These are phyloP conservation scores for Lemur catta DNA, from an alignment of 2,797 vertebrate genomes.

Conservation along the genomic window DNA sequence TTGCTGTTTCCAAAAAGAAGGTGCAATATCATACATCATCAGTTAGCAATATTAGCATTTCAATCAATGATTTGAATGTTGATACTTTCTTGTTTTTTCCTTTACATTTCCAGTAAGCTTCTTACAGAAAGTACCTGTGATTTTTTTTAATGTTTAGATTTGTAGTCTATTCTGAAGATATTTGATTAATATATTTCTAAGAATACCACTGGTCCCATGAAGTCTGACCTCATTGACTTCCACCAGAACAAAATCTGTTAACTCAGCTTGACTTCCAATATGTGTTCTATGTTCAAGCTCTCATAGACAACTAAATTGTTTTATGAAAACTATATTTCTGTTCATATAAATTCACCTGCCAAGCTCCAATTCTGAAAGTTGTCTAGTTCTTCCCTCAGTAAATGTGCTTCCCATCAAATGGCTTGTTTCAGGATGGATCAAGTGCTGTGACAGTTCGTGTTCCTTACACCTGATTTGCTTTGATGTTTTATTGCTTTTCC, in stretches of 20 bases:
- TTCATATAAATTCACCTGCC: slow-evolving; percentile 61
- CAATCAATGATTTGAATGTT: slow-evolving; percentile 70
- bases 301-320: slow-evolving; percentile 71
- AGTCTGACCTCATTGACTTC: slow-evolving; percentile 72
- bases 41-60: slow-evolving; percentile 84
- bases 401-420: slow-evolving; percentile 44
- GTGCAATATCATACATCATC: slow-evolving; percentile 79
- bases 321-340: slow-evolving; percentile 66
- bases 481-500: slow-evolving; percentile 26
- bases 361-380: slow-evolving; percentile 32
- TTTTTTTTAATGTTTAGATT: slow-evolving; percentile 73
- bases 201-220: slow-evolving; percentile 71
- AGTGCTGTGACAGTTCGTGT: slow-evolving; percentile 34
- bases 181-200: slow-evolving; percentile 75
- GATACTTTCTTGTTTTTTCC: slow-evolving; percentile 70
- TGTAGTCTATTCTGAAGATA: slow-evolving; percentile 77
- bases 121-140: slow-evolving; percentile 64
- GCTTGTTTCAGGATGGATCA: slow-evolving; percentile 43
- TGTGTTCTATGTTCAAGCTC: slow-evolving; percentile 63
- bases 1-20: slow-evolving; percentile 78
- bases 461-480: slow-evolving; percentile 61
- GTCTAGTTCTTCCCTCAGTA: slow-evolving; percentile 38
- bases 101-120: slow-evolving; percentile 76
- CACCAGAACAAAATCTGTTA: slow-evolving; percentile 64
- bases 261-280: slow-evolving; percentile 64